Evolutionary conservation across 2,888 invertebrate genomes (phyloP), one percentile per base, ranked within the genome.

Genomic region (Pilophorus perplexus): DNA sequence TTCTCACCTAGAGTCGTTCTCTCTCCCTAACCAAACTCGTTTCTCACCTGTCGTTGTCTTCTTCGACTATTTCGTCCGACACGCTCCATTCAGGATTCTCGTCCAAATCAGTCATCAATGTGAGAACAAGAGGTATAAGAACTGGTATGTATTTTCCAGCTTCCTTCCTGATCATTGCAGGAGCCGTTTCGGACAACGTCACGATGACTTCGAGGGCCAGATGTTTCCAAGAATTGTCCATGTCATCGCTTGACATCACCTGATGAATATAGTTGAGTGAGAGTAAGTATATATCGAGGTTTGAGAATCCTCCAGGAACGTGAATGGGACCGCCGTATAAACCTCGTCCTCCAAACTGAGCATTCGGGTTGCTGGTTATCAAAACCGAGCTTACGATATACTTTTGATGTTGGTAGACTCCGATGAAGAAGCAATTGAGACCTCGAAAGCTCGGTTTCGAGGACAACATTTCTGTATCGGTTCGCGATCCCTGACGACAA

Each of bases 101-200:
- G 40, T 95, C 94, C 66, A 96, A 79, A 74, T 96, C 94, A 55
- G 95, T 90, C 92, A 97, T 93, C 85, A 98, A 89, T 79, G 90
- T 87, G 70, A 99, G 81, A 71, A 96, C 86, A 68, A 93, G 82
- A 0, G 93, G 90, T 52, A 96, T 88, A 72, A 91, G 80, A 66
- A 84, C 81, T 44, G 86, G 84, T 70, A 99, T 84, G 72, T 92
- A 93, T 75, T 89, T 89, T 27, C 85, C 85, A 12, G 91, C 92
- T 71, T 89, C 87, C 79, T 97, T 98, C 67, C 98, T 86, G 40
- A 99, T 89, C 90, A 96, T 96, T 2, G 95, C 93, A 0, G 98
- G 91, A 4, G 96, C 94, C 27, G 92, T 92, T 81, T 99, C 99
- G 46, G 96, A 86, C 70, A 95, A 79, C 2, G 85, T 85, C 69